Evolutionary conservation across 2,888 invertebrate species (phyloP), one percentile per base, ranked within the genome.

Genomic region (Panopea generosa): DNA sequence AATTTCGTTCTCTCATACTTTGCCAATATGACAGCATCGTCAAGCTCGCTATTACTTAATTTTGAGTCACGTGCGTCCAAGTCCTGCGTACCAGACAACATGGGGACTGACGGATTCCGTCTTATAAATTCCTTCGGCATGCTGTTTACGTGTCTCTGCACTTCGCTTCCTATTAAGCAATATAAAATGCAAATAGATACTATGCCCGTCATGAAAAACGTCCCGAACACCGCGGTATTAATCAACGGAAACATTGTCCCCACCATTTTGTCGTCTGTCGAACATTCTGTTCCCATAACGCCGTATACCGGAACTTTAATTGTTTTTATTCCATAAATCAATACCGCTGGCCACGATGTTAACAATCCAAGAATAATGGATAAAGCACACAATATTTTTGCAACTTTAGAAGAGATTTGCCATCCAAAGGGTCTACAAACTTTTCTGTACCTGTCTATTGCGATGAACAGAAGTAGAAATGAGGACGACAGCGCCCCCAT

Each of bases 401-500:
- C 86, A 50, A 76, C 68, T 1, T 22, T 67, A 7, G 82, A 65
- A 0, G 78, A 69, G 18, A 89, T 84, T 60, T 89, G 89, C 47
- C 59, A 63, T 14, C 79, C 71, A 26, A 85, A 73, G 0, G 87
- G 87, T 43, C 65, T 77, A 56, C 88, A 88, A 4, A 87, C 84
- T 59, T 85, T 86, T 20, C 83, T 70, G 61, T 84, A 87, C 14
- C 89, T 72, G 49, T 85, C 85, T 11, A 85, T 66, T 9, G 84
- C 82, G 26, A 85, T 85, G 22, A 77, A 65, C 0, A 85, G 24
- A 7, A 85, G 59, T 7, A 85, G 53, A 26, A 63, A 76, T 0
- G 77, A 74, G 3, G 82, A 68, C 1, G 81, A 63, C 2, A 79
- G 53, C 16, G 81, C 82, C 6, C 79, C 72, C 2, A 81, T n/a